Base-by-base conservation (phyloP, 2,797 vertebrate species). In the Chromis chromis region DNA sequence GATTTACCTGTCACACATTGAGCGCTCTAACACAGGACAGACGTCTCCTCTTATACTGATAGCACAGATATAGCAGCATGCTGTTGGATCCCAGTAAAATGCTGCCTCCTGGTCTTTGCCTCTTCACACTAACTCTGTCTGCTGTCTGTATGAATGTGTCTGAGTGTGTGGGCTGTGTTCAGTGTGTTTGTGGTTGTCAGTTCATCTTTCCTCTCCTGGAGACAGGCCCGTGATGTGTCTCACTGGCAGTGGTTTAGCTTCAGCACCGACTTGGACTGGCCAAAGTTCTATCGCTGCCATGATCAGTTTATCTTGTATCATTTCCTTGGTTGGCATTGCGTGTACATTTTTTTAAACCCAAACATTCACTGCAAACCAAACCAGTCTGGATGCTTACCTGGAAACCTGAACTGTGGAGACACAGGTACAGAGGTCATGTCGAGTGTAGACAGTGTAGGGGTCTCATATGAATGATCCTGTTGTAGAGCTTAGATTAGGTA, bases 131-230 rank as follows among this genome's bases (percentile, higher is more conserved):
- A 65, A 58, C 68, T 75, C 31, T 65, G 52, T 87, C 78, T 83
- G 78, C 72, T 66, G 63, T 79, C 74, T 71, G 54, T 40, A 50
- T 49, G 40, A 72, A 62, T 67, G 66, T 81, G 83, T 79, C 69
- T 84, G 83, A 70, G 70, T 74, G 79, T 76, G 88, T 86, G 74
- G 86, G 84, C 60, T 84, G 74, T 25, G 65, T 66, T 84, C 73
- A 14, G 42, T 72, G 74, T 21, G 1, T 71, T 81, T 74, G 67
- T 71, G 55, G 66, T 65, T 50, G 21, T 49, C 17, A 1, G 19
- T 85, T 76, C 67, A 66, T 85, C 67, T 81, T 74, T 52, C 63
- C 52, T 81, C 33, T 83, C 40, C 52, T 6, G 24, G 62, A 80
- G 67, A 62, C 39, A 17, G 56, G 33, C 17, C 0, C 14, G 19